phyloP scores from a whole-genome alignment of 2,113 vertebrate species.

The Myotis lucifugus region DNA sequence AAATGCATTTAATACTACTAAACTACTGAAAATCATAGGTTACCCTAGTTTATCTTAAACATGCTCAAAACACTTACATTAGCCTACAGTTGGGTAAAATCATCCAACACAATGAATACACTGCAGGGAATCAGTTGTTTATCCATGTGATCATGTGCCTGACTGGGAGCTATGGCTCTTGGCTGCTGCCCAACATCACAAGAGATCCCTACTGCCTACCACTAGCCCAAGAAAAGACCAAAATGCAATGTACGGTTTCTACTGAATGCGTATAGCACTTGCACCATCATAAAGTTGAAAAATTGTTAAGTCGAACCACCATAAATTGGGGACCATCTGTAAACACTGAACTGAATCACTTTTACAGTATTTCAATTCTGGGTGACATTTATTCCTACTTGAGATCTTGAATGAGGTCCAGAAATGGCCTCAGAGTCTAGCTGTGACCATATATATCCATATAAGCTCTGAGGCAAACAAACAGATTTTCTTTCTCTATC shows the following conservation, averaged over 20 bases:
- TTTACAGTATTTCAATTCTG: slow-evolving; percentile 78
- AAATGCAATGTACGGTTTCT: neutral
- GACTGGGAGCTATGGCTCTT: neutral
- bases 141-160: neutral
- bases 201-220: neutral
- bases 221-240: neutral
- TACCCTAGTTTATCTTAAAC: neutral
- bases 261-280: neutral
- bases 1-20: neutral
- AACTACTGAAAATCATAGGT: no score
- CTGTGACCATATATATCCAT: slow-evolving; percentile 70
- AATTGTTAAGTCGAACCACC: neutral
- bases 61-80: neutral
- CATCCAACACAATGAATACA: neutral
- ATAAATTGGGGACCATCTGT: neutral
- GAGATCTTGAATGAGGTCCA: slow-evolving; percentile 71
- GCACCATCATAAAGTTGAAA: neutral
- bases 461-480: slow-evolving; percentile 79
- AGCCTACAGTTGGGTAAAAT: neutral
- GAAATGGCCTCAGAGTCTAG: slow-evolving; percentile 77
- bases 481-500: slow-evolving; percentile 75
- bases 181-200: neutral
- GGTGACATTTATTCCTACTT: slow-evolving; percentile 81
- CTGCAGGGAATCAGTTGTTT: neutral
- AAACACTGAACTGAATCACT: slow-evolving; percentile 80